Evolutionary conservation across 2,797 vertebrate species (phyloP), one percentile per base, ranked within the genome.

Genomic region (Acrocephalus scirpaceus): DNA sequence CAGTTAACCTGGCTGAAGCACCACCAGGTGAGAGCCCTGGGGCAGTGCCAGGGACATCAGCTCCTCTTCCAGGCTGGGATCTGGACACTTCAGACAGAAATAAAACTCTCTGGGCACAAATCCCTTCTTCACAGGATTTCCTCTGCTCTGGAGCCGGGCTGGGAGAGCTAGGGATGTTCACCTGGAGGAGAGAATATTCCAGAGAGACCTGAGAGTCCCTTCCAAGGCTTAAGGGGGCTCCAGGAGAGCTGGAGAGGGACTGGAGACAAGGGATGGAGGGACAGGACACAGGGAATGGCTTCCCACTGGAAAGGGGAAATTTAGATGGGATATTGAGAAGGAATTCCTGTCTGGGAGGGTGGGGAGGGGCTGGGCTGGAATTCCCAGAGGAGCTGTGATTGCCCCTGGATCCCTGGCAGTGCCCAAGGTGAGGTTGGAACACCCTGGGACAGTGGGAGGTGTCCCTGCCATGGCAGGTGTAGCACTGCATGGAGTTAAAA

Each of bases 401-500:
- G 81, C 34, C 13, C 51, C 60, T 70, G 78, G 30, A 66, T 66
- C 26, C 44, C 44, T 74, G 60, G 20, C 0, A 56, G 30, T 65
- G 69, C 0, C 51, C 70, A 25, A 34, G 42, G 30, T 16, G 42
- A 34, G 42, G 42, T 0, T 48, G 80, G 61, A 58, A 5, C 53
- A 2, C 0, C 30, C 57, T 22, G 42, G 57, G 5, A 6, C 16
- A 7, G 4, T 11, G 32, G 44, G 2, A 87, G 16, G 5, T 20
- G 51, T 30, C 54, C n/a, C 23, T 85, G 45, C 5, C 51, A 15
- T 18, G 48, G n/a, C 29, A n/a, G 32, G 14, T 9, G 18, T 38
- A 48, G 25, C 3, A 2, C 5, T 11, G 21, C 65, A 0, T 44
- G 57, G 13, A 8, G 16, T 57, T 64, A 5, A 44, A 2, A 2